phyloP scores from a whole-genome alignment of 2,888 invertebrate genomes.

The Bembecia ichneumoniformis region DNA sequence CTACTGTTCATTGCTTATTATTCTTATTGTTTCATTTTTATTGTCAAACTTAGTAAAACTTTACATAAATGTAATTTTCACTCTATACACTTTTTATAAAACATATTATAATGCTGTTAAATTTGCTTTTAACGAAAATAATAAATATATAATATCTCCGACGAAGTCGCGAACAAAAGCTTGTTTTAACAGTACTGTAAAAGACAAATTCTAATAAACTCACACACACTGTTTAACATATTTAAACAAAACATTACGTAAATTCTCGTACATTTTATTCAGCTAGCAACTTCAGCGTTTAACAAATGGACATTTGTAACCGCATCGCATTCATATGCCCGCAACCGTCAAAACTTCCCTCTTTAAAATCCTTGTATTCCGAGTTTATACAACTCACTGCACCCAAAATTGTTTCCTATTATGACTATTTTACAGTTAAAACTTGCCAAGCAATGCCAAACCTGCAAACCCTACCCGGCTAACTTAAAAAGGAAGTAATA shows the following conservation, averaged over 20 bases:
- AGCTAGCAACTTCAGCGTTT: conserved; percentile 6
- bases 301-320: conserved; percentile 19
- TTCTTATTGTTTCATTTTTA: conserved; percentile 8
- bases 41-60: not conserved
- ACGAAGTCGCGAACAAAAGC: too few species aligned
- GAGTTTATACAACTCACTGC: conserved; percentile 10
- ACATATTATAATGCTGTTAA: too few species aligned
- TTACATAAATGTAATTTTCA: not conserved
- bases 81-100: not conserved
- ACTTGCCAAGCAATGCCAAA: conserved; percentile 8
- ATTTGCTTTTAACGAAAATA: too few species aligned
- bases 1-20: too few species aligned
- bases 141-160: too few species aligned
- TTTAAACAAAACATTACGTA: not conserved
- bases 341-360: conserved; percentile 29
- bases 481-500: conserved; percentile 17
- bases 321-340: conserved; percentile 13
- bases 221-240: not conserved
- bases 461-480: conserved; percentile 9
- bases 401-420: conserved; percentile 16
- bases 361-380: conserved; percentile 20
- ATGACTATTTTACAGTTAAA: conserved; percentile 11
- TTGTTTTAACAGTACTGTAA: too few species aligned
- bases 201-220: not conserved
- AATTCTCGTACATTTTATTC: not conserved